Evolutionary conservation across 1,140 invertebrate genomes (phyloP).

Genomic region (Drosophila lacteicornis): DNA sequence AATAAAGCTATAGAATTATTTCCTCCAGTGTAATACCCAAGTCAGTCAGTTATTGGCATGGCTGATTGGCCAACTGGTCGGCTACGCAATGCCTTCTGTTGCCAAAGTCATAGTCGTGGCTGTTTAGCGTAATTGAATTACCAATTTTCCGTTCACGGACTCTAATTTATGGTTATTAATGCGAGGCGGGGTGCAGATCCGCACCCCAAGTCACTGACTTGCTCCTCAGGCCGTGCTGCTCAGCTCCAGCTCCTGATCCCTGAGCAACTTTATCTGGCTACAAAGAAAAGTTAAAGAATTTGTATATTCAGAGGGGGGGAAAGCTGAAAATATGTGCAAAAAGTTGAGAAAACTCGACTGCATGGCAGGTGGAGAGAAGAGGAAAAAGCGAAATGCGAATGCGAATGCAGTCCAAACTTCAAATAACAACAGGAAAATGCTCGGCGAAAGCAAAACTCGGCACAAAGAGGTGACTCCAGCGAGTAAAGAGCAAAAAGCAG

Average conservation of each 20-base stretch:
- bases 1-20: neutral
- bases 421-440: constrained; percentile 40
- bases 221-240: too few species aligned
- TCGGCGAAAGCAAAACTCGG: constrained; percentile 30
- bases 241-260: neutral
- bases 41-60: constrained; percentile 44
- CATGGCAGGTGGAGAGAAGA: constrained; percentile 23
- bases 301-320: constrained; percentile 14
- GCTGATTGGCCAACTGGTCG: constrained; percentile 64
- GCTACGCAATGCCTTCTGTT: constrained; percentile 52
- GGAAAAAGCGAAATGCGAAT: constrained; percentile 32
- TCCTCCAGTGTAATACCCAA: constrained; percentile 9
- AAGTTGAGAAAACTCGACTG: constrained; percentile 42
- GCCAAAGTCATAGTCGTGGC: constrained; percentile 39
- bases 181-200: constrained; percentile 12
- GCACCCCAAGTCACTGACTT: constrained; percentile 26
- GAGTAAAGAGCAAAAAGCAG: constrained; percentile 49
- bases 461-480: constrained; percentile 27
- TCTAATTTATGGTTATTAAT: constrained; percentile 77
- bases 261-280: constrained; percentile 31
- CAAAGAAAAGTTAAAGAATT: constrained; percentile 14
- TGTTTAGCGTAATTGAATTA: constrained; percentile 77
- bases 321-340: constrained; percentile 37
- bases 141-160: constrained; percentile 54
- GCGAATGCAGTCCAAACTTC: constrained; percentile 59